A percentile compares a stretch with the other conserved stretches of the same genome.
phyloP scores from a whole-genome alignment of 1,140 invertebrate genomes.

The Lucilia sericata region DNA sequence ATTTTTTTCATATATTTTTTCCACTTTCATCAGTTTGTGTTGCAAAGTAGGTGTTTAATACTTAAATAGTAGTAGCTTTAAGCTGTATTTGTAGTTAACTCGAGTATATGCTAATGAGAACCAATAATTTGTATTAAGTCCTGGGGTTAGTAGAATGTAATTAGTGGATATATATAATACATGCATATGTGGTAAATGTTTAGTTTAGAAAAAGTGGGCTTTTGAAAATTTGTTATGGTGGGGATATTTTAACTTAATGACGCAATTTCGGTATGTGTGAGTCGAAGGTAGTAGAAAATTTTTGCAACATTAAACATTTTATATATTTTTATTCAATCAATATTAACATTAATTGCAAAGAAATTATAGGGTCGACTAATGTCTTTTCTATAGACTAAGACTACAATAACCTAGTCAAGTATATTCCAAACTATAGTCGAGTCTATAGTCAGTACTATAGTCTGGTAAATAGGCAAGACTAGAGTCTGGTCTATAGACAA shows the following conservation, averaged over 20 bases:
- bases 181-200: neutral
- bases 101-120: neutral
- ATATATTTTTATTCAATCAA: no score
- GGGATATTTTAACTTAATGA: neutral
- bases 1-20: neutral
- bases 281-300: no score
- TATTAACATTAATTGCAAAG: no score
- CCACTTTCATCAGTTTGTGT: neutral
- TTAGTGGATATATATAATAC: neutral
- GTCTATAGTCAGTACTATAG: no score
- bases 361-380: no score
- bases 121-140: neutral
- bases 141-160: neutral
- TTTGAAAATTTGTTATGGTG: neutral
- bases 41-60: slow-evolving; percentile 8
- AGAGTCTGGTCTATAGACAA: no score
- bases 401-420: no score
- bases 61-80: neutral
- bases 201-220: neutral
- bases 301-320: no score
- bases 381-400: no score
- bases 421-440: no score
- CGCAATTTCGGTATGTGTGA: neutral
- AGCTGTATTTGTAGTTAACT: neutral
- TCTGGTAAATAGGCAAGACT: no score